Conservation (phyloP, 30 jellyfish, hydroid and myxozoan genomes). For the Chrysaora quinquecirrha region DNA sequence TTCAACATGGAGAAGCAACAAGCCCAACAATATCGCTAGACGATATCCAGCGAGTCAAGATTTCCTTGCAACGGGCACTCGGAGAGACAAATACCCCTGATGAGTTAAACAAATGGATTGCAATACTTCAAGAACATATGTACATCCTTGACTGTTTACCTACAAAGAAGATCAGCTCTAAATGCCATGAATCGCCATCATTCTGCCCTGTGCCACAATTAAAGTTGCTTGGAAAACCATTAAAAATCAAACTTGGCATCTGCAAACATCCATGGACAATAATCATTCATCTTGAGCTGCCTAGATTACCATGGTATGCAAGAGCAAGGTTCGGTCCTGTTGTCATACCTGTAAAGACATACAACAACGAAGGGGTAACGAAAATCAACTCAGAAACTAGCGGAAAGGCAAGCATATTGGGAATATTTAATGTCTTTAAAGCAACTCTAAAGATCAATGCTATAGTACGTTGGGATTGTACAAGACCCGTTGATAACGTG, state of each 20-base stretch:
- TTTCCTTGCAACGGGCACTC: not conserved
- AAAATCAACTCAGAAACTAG: constrained; percentile 44
- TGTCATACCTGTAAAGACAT: constrained; percentile 43
- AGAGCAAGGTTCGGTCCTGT: constrained; percentile 66
- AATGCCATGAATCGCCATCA: not conserved
- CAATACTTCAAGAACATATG: not conserved
- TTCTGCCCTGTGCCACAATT: not conserved
- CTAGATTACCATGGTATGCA: constrained; percentile 75
- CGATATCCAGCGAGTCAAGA: not conserved
- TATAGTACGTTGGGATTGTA: constrained; percentile 69
- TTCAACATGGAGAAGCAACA: too few relatives aligned
- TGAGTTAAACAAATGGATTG: not conserved
- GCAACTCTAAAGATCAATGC: constrained; percentile 54
- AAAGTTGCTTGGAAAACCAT: not conserved
- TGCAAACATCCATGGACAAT: not conserved
- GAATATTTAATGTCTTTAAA: constrained; percentile 18
- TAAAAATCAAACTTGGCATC: not conserved
- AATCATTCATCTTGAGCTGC: not conserved
- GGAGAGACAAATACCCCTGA: not conserved
- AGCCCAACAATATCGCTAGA: too few relatives aligned
- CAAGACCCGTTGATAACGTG: constrained; percentile 33
- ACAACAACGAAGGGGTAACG: constrained; percentile 54
- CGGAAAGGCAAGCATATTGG: constrained; percentile 27
- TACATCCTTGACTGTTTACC: not conserved
- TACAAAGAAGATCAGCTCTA: not conserved